phyloP scores from a whole-genome alignment of 2,797 vertebrate species.

The Scleropages formosus region DNA sequence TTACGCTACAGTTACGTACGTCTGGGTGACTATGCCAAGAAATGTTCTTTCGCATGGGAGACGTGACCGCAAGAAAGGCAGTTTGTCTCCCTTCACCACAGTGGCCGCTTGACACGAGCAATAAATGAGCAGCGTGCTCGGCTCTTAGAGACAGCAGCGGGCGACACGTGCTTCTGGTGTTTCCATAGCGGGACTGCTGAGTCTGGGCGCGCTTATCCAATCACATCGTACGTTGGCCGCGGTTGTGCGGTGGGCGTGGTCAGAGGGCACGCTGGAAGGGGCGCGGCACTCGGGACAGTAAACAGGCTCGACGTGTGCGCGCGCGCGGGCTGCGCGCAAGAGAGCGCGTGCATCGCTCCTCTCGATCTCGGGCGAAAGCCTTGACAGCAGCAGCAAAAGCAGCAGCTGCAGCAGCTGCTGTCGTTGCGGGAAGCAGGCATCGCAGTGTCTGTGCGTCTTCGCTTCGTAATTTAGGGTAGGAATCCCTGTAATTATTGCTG shows the following conservation, averaged over 20 bases:
- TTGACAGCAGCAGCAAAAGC: not conserved
- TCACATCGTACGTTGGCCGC: not conserved
- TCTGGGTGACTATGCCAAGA: no score
- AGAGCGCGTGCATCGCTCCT: not conserved
- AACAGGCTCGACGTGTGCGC: not conserved
- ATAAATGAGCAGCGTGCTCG: constrained; percentile 17
- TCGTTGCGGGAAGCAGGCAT: no score
- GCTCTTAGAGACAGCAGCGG: constrained; percentile 52
- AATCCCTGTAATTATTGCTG: constrained; percentile 6
- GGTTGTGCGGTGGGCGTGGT: constrained; percentile 2
- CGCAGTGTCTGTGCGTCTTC: constrained; percentile 27
- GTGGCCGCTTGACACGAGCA: not conserved
- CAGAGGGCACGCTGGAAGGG: not conserved
- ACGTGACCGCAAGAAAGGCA: constrained; percentile 3
- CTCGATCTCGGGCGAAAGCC: not conserved
- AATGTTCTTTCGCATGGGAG: no score
- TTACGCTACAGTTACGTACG: no score
- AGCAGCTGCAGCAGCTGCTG: no score
- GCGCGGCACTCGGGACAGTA: not conserved
- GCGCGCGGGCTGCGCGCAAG: not conserved
- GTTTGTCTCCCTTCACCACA: not conserved
- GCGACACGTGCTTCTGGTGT: constrained; percentile 59
- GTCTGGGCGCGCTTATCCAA: not conserved
- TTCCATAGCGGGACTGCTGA: not conserved
- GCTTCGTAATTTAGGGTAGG: constrained; percentile 30